A percentile compares a stretch with the other conserved stretches of the same genome.
Evolutionary conservation across 2,797 vertebrate species (phyloP).

Genomic region (Anguilla pacifica): DNA sequence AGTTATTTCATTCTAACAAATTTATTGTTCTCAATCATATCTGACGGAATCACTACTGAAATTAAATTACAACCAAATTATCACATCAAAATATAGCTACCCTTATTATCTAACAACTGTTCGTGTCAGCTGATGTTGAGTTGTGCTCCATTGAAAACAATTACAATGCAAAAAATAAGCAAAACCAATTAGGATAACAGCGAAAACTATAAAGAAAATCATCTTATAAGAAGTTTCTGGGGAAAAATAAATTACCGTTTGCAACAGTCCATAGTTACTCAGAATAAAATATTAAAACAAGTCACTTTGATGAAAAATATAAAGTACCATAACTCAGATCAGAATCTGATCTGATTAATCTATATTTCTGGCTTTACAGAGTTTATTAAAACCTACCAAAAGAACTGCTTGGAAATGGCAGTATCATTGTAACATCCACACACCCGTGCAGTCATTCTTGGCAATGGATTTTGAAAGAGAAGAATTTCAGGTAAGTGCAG

Average conservation of each 20-base stretch:
- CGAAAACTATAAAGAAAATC: constrained; percentile 64
- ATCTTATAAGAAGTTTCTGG: constrained; percentile 85
- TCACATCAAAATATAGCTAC: constrained; percentile 86
- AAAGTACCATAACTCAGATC: constrained; percentile 88
- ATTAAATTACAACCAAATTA: constrained; percentile 98
- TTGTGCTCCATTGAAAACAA: constrained; percentile 83
- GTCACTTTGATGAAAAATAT: constrained; percentile 91
- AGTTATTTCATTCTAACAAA: constrained; percentile 88
- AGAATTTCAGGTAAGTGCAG: constrained; percentile 80
- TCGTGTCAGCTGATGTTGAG: constrained; percentile 83
- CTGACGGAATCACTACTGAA: constrained; percentile 95
- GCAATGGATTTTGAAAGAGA: constrained; percentile 74
- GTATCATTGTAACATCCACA: constrained; percentile 80
- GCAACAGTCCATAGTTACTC: constrained; percentile 89
- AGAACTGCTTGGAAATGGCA: constrained; percentile 87
- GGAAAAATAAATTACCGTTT: constrained; percentile 92
- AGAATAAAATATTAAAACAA: constrained; percentile 91
- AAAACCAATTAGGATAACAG: constrained; percentile 59
- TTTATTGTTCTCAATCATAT: constrained; percentile 98
- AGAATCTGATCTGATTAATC: constrained; percentile 85
- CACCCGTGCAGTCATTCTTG: constrained; percentile 82
- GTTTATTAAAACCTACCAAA: constrained; percentile 89
- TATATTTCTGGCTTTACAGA: constrained; percentile 86
- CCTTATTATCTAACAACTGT: constrained; percentile 87
- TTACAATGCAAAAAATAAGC: constrained; percentile 54